Evolutionary conservation across 2,113 vertebrate genomes (phyloP), one percentile per base, ranked within the genome.

Genomic region (Cinclus cinclus): DNA sequence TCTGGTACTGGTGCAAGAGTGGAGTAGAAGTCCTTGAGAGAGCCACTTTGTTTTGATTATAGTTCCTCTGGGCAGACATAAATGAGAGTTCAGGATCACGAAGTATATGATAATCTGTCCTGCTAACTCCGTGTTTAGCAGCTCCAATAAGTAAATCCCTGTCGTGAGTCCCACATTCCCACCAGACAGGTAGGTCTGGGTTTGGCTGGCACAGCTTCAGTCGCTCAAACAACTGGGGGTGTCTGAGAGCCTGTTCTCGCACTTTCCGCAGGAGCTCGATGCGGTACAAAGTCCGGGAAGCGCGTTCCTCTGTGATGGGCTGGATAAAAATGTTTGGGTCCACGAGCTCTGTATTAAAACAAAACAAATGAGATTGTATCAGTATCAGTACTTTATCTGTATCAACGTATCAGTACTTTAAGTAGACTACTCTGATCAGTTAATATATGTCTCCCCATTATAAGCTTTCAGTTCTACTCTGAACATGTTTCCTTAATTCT

Each of bases 31-130:
- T 98, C 94, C 97, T 98, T 1, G 98, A 98, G 64, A 98, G 97
- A 4, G 98, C 84, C 39, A 98, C 94, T 97, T 99, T 99, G 67
- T 97, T 99, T 89, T 99, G 99, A 97, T 98, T 99, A 97, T 99
- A 99, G 96, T 96, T 99, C 95, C 98, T 98, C 64, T 99, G 99
- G 59, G 99, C 98, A 28, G 98, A 96, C 98, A 99, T 99, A 95
- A 99, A 99, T 5, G 99, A 98, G 37, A 99, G 99, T 65, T 99
- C 99, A 5, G 99, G 99, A 95, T 99, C 99, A 76, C 99, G 98
- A 81, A 99, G 98, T 95, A 99, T 99, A 97, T 99, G 99, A 96
- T 99, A 99, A 96, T 99, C 99, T 71, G 99, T 99, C 92, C 99
- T 98, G 98, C 99, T 99, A 69, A 99, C 99, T 19, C 99, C 99